Evolutionary conservation across 2,888 invertebrate genomes (phyloP).

Genomic region (Priocnemis perturbator): DNA sequence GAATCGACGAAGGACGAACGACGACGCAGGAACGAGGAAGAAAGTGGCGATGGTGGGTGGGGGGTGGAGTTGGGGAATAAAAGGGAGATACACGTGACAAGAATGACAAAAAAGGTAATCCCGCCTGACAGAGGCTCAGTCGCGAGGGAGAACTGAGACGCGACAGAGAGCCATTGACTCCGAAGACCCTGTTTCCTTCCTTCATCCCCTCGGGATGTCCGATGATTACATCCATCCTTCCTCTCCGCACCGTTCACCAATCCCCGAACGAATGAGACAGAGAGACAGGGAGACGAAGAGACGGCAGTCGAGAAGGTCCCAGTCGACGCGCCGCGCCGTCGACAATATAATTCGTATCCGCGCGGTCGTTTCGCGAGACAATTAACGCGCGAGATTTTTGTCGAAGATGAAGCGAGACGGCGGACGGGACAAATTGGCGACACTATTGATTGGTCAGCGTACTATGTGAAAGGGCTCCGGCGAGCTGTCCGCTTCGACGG

Average conservation of each 20-base stretch:
- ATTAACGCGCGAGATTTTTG: conserved; percentile 26
- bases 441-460: conserved; percentile 8
- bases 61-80: conserved; percentile 22
- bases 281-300: conserved; percentile 1
- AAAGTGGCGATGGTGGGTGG: not conserved
- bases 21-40: not conserved
- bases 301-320: not conserved
- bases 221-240: conserved; percentile 59
- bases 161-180: conserved; percentile 64
- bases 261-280: conserved; percentile 1
- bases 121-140: conserved; percentile 56
- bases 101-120: conserved; percentile 69
- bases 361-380: conserved; percentile 26
- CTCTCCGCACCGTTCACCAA: conserved; percentile 16
- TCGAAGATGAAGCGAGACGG: not conserved
- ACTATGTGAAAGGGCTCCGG: no score
- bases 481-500: no score
- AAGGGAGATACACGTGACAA: conserved; percentile 67
- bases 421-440: conserved; percentile 10
- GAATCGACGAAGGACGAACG: conserved; percentile 4
- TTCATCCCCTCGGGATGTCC: conserved; percentile 52
- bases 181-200: conserved; percentile 54
- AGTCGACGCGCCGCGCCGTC: conserved; percentile 20
- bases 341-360: conserved; percentile 31
- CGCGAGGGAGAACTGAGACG: conserved; percentile 47